These are phyloP conservation scores for Epistrophella euchroma DNA, from an alignment of 2,888 invertebrate genomes.

Conservation along the genomic window DNA sequence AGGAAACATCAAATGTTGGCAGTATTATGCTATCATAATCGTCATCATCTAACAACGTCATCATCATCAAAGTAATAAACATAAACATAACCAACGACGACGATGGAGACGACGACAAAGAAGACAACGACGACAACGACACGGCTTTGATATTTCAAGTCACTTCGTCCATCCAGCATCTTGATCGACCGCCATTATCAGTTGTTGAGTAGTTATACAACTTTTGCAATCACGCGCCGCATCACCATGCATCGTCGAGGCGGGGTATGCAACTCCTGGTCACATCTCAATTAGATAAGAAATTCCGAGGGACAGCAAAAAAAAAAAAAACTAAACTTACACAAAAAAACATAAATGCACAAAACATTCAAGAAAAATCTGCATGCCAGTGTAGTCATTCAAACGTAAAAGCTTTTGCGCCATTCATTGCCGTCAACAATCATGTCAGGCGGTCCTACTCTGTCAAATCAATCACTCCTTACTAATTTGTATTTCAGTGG, in stretches of 20 bases:
- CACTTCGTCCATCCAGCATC: neutral
- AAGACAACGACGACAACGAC: neutral
- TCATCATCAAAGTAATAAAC: slow-evolving; percentile 28
- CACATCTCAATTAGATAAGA: slow-evolving; percentile 67
- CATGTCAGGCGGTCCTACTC: slow-evolving; percentile 68
- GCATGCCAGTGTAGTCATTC: slow-evolving; percentile 42
- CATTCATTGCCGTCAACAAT: slow-evolving; percentile 57
- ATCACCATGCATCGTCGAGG: no score
- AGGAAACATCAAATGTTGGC: slow-evolving; percentile 39
- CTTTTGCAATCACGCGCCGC: slow-evolving; percentile 18
- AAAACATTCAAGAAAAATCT: slow-evolving; percentile 38
- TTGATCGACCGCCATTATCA: slow-evolving; percentile 40
- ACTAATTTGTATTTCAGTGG: slow-evolving; percentile 67
- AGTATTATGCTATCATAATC: slow-evolving; percentile 57
- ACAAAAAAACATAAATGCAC: slow-evolving; percentile 34
- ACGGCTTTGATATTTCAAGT: neutral
- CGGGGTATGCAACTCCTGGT: slow-evolving; percentile 15
- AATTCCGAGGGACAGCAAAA: slow-evolving; percentile 1
- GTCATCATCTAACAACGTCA: slow-evolving; percentile 42
- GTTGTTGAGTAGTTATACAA: slow-evolving; percentile 60
- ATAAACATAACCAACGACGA: slow-evolving; percentile 4
- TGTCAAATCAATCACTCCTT: slow-evolving; percentile 72
- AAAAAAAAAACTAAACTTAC: neutral
- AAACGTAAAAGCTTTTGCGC: slow-evolving; percentile 51
- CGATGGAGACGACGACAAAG: neutral